A percentile compares a stretch with the other conserved stretches of the same genome.
Conservation (phyloP, 2,888 invertebrate species). For the Tipula unca region DNA sequence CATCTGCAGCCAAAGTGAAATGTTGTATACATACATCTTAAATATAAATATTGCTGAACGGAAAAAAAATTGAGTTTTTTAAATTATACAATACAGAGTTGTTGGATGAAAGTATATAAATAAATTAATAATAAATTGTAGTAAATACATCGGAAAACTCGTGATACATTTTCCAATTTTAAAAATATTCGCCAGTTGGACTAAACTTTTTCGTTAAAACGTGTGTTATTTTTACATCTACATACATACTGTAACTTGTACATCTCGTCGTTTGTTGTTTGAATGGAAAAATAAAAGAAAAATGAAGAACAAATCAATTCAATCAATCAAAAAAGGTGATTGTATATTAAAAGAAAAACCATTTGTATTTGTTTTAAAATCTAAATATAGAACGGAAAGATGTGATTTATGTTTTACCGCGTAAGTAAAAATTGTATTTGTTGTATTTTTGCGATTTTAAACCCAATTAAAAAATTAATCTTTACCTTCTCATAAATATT, state of each 20-base stretch:
- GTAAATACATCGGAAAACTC: background rate
- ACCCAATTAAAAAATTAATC: background rate
- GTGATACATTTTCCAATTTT: background rate
- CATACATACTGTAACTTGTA: no score
- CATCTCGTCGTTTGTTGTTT: background rate
- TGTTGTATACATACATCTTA: no score
- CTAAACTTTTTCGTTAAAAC: background rate
- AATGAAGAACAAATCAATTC: conserved; percentile 40
- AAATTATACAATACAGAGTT: background rate
- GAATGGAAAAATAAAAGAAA: background rate
- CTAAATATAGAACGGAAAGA: conserved; percentile 56
- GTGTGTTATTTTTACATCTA: no score
- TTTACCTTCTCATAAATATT: background rate
- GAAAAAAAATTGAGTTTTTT: no score
- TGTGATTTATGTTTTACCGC: conserved; percentile 70
- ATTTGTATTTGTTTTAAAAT: conserved; percentile 63
- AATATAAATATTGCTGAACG: no score
- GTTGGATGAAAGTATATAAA: background rate
- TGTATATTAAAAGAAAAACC: conserved; percentile 64
- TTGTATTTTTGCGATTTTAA: background rate
- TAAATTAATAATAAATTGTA: background rate
- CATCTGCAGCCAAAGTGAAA: background rate
- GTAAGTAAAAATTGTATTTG: conserved; percentile 45
- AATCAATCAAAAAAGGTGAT: conserved; percentile 52
- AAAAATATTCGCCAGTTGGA: background rate